A percentile compares a stretch with the other conserved stretches of the same genome.
Conservation (phyloP, 2,888 invertebrate species). For the Calameuta filiformis region DNA sequence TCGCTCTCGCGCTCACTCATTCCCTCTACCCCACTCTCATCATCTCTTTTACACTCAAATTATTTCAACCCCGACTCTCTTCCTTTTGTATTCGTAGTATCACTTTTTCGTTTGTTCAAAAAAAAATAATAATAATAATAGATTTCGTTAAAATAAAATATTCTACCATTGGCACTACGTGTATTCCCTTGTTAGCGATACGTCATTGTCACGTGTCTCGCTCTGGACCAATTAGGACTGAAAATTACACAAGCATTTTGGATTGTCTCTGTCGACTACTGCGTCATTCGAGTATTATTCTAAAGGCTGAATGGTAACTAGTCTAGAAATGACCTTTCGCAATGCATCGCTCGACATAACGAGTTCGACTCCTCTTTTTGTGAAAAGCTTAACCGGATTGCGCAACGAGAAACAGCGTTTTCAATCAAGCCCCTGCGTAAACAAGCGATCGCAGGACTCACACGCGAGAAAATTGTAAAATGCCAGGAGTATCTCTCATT, state of each 20-base stretch:
- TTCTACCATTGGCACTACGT: constrained; percentile 23
- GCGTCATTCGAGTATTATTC: no score
- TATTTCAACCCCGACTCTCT: not conserved
- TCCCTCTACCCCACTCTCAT: not conserved
- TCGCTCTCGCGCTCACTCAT: constrained; percentile 3
- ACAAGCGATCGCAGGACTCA: constrained; percentile 32
- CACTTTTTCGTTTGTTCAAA: constrained; percentile 14
- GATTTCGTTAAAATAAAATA: constrained; percentile 7
- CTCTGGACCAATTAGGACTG: no score
- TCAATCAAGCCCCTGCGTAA: constrained; percentile 46
- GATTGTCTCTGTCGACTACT: no score
- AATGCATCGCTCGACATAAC: not conserved
- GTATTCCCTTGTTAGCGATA: constrained; percentile 14
- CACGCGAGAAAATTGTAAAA: constrained; percentile 54
- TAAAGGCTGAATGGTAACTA: no score
- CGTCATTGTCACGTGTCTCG: no score
- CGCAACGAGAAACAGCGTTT: constrained; percentile 37
- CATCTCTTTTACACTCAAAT: not conserved
- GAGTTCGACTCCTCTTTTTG: constrained; percentile 1
- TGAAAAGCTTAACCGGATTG: constrained; percentile 31
- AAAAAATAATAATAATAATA: not conserved
- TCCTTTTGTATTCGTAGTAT: constrained; percentile 13
- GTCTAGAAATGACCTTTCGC: no score
- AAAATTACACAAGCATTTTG: no score
- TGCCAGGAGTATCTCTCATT: constrained; percentile 56